phyloP scores from a whole-genome alignment of 1,140 invertebrate genomes.

The Trichogramma pretiosum region DNA sequence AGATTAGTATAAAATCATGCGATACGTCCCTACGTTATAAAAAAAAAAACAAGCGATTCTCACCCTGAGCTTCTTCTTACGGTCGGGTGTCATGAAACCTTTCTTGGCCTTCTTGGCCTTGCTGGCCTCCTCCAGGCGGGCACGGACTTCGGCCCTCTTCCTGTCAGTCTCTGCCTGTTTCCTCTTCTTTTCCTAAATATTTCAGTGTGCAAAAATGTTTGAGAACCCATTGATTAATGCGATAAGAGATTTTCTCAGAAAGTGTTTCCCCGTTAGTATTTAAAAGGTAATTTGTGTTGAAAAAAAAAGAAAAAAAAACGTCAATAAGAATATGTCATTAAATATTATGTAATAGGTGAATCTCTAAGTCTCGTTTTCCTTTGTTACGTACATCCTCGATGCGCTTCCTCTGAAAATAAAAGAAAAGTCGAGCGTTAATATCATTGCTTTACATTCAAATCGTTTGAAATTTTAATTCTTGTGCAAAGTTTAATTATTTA shows the following conservation, averaged over 20 bases:
- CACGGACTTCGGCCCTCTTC: slow-evolving; percentile 90
- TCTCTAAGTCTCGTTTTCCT: slow-evolving; percentile 1
- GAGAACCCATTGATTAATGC: too few relatives aligned
- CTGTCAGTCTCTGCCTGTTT: slow-evolving; percentile 89
- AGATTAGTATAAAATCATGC: too few relatives aligned
- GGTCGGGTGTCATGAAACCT: slow-evolving; percentile 97
- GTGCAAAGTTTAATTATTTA: neutral
- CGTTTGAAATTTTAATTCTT: too few relatives aligned
- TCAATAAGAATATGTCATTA: slow-evolving; percentile 2
- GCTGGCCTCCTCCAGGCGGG: slow-evolving; percentile 90
- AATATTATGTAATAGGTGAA: neutral
- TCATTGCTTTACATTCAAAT: too few relatives aligned
- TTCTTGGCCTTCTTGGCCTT: slow-evolving; percentile 94
- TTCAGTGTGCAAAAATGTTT: slow-evolving; percentile 26
- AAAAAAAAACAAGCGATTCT: slow-evolving; percentile 35
- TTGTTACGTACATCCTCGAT: slow-evolving; percentile 52
- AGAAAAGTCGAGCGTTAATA: slow-evolving; percentile 20
- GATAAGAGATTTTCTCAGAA: neutral
- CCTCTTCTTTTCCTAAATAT: slow-evolving; percentile 77
- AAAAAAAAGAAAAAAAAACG: neutral
- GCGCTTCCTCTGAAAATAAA: slow-evolving; percentile 47
- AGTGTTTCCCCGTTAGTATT: neutral
- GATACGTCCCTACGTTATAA: neutral
- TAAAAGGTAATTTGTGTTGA: neutral
- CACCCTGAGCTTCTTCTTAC: slow-evolving; percentile 96